These are phyloP conservation scores for Eledona agricola DNA, from an alignment of 2,888 invertebrate species.

Conservation along the genomic window DNA sequence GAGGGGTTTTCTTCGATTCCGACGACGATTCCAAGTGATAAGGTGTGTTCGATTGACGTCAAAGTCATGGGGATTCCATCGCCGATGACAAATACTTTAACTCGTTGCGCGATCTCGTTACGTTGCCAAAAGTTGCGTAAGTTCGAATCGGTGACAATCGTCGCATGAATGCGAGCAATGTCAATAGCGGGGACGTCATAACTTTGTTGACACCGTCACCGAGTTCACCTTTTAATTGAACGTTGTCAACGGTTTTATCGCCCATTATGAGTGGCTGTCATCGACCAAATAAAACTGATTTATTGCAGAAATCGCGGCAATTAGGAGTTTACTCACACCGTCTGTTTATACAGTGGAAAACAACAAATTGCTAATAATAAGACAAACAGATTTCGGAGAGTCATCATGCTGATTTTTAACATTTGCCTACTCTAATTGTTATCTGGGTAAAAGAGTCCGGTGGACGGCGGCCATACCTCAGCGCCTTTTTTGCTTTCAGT, in stretches of 20 bases:
- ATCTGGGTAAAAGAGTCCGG: too few relatives aligned
- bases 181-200: constrained; percentile 7
- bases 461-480: too few relatives aligned
- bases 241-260: background rate
- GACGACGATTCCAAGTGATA: constrained; percentile 11
- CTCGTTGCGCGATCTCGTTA: too few relatives aligned
- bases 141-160: too few relatives aligned
- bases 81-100: constrained; percentile 43
- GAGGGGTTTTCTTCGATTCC: constrained; percentile 6
- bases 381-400: too few relatives aligned
- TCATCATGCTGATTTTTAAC: too few relatives aligned
- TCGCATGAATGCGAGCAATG: constrained; percentile 3
- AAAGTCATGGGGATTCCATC: constrained; percentile 15
- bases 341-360: too few relatives aligned
- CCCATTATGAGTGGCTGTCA: constrained; percentile 1
- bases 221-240: constrained; percentile 20
- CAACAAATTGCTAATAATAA: too few relatives aligned
- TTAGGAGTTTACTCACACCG: too few relatives aligned
- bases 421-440: too few relatives aligned
- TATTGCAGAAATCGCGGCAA: constrained; percentile 1
- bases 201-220: constrained; percentile 10
- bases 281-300: background rate
- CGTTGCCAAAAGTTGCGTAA: too few relatives aligned
- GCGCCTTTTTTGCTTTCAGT: too few relatives aligned
- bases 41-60: constrained; percentile 10